Percentiles rank a stretch among this genome's conserved stretches.
These are phyloP conservation scores for Maylandia zebra DNA, from an alignment of 2,113 vertebrate species.

Conservation along the genomic window DNA sequence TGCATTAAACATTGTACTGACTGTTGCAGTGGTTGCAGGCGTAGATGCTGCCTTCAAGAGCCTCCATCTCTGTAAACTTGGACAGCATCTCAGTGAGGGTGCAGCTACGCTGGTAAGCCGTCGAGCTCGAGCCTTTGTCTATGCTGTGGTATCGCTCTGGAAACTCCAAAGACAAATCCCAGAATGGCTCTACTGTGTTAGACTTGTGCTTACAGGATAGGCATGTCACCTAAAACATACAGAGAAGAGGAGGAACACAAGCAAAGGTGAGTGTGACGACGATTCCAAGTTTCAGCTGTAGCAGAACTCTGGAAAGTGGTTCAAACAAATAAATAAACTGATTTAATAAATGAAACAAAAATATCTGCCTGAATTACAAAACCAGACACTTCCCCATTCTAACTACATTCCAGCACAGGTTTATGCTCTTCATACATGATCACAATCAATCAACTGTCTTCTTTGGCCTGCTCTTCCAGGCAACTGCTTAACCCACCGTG, in stretches of 20 bases:
- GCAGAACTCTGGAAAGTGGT: not conserved
- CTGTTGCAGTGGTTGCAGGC: slow-evolving; percentile 99
- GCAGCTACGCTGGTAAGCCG: slow-evolving; percentile 81
- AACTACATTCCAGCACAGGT: not conserved
- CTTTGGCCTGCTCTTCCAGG: not conserved
- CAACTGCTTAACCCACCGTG: not conserved
- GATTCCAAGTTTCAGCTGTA: not conserved
- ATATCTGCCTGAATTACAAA: not conserved
- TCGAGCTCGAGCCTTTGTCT: slow-evolving; percentile 77
- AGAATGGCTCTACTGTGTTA: slow-evolving; percentile 96
- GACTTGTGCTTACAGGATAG: slow-evolving; percentile 96
- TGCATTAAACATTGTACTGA: slow-evolving; percentile 64
- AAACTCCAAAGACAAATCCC: slow-evolving; percentile 97
- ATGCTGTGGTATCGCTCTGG: slow-evolving; percentile 91
- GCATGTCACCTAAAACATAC: slow-evolving; percentile 83
- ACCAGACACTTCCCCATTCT: not conserved
- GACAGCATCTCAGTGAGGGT: slow-evolving; percentile 95
- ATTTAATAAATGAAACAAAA: not conserved
- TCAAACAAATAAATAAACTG: not conserved
- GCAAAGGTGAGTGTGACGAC: not conserved
- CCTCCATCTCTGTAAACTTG: slow-evolving; percentile 98
- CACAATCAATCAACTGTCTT: not conserved
- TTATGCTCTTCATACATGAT: not conserved
- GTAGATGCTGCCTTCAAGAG: slow-evolving; percentile 93
- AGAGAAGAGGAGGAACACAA: not conserved